phyloP scores from a whole-genome alignment of 2,113 vertebrate genomes.

The Marmota flaviventris region DNA sequence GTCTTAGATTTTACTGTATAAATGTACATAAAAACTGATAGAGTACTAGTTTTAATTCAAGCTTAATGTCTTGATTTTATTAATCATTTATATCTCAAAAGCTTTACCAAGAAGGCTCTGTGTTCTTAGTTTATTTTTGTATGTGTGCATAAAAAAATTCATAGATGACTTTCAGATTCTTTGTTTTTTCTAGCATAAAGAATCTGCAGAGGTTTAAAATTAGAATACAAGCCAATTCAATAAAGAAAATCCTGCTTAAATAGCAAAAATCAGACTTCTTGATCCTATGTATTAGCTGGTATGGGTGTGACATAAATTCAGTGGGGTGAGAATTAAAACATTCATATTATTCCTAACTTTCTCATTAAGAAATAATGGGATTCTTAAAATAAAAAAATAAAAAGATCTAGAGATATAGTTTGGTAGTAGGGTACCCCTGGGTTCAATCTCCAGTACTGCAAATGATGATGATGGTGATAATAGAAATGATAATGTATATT shows the following conservation, averaged over 20 bases:
- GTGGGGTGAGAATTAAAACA: not conserved
- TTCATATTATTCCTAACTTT: not conserved
- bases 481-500: too few relatives aligned
- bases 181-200: slow-evolving; percentile 87
- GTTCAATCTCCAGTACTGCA: too few relatives aligned
- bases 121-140: slow-evolving; percentile 92
- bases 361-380: not conserved
- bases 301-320: not conserved
- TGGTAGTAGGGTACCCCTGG: too few relatives aligned
- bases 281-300: not conserved
- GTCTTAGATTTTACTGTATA: not conserved
- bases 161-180: slow-evolving; percentile 89
- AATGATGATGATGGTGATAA: too few relatives aligned
- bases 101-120: slow-evolving; percentile 91
- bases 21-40: not conserved
- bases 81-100: slow-evolving; percentile 87
- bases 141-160: slow-evolving; percentile 90
- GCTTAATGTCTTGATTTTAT: slow-evolving; percentile 28
- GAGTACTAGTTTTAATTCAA: not conserved
- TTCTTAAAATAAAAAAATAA: too few relatives aligned
- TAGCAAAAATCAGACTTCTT: not conserved
- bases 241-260: not conserved
- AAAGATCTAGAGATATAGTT: too few relatives aligned
- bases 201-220: slow-evolving; percentile 84
- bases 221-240: not conserved